These are phyloP conservation scores for Trigoniulus corallinus DNA, from an alignment of 1,140 invertebrate genomes.

Conservation along the genomic window DNA sequence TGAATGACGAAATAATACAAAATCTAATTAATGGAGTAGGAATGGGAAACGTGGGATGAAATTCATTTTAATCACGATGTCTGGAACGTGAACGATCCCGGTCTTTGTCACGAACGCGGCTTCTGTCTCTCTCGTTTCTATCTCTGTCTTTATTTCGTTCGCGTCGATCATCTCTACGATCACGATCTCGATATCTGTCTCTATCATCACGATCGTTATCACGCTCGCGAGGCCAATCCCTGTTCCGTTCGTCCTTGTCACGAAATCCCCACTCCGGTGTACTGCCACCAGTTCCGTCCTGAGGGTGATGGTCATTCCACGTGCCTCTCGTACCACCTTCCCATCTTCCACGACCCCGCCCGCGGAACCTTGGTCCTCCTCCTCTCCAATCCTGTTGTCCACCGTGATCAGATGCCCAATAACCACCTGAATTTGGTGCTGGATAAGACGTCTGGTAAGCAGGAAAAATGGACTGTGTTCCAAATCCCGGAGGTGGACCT, in stretches of 20 bases:
- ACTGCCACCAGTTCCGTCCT: background rate
- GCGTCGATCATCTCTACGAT: constrained; percentile 2
- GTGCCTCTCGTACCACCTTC: background rate
- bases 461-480: background rate
- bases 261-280: background rate
- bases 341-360: background rate
- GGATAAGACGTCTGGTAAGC: background rate
- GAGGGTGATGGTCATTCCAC: background rate
- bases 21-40: too few relatives aligned
- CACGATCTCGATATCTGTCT: constrained; percentile 10
- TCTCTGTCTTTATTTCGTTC: constrained; percentile 9
- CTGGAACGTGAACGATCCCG: constrained; percentile 1
- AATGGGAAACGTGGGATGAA: too few relatives aligned
- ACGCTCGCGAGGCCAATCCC: background rate
- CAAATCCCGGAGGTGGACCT: background rate
- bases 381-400: background rate
- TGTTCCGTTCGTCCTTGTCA: background rate
- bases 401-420: background rate
- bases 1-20: too few relatives aligned
- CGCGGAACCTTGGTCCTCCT: background rate
- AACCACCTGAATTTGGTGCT: background rate
- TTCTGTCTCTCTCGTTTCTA: constrained; percentile 2
- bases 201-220: constrained; percentile 5
- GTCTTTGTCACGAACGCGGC: background rate
- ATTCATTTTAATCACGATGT: background rate